Evolutionary conservation across 2,888 invertebrate species (phyloP).

Genomic region (Eumacrocentrus americanus): DNA sequence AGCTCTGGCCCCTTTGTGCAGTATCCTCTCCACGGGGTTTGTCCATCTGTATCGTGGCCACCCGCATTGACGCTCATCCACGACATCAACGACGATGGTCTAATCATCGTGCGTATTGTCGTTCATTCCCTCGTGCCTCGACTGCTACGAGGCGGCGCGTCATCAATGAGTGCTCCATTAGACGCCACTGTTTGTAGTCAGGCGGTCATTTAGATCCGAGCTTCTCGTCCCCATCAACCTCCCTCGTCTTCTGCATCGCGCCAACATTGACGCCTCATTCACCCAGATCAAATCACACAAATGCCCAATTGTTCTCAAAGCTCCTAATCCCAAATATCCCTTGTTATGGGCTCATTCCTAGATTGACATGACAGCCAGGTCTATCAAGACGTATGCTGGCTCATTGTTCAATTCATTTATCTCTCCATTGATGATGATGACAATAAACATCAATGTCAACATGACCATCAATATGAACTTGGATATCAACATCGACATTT

Average conservation of each 20-base stretch:
- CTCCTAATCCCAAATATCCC: not conserved
- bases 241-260: not conserved
- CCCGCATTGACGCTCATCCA: slow-evolving; percentile 19
- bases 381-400: too few species aligned
- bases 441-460: too few species aligned
- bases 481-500: too few species aligned
- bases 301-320: not conserved
- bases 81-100: slow-evolving; percentile 39
- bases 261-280: not conserved
- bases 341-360: not conserved
- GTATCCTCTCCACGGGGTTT: slow-evolving; percentile 9
- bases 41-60: slow-evolving; percentile 25
- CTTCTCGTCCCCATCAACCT: slow-evolving; percentile 12
- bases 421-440: too few species aligned
- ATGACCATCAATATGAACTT: too few species aligned
- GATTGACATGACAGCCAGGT: not conserved
- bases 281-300: not conserved
- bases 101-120: slow-evolving; percentile 52
- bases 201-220: slow-evolving; percentile 22
- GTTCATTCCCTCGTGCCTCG: slow-evolving; percentile 31
- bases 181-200: slow-evolving; percentile 45
- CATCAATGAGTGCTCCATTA: slow-evolving; percentile 50
- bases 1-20: too few species aligned
- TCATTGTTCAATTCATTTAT: too few species aligned
- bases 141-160: slow-evolving; percentile 20